These are phyloP conservation scores for Nesometra sesokonis DNA, from an alignment of 35 echinoderm and acorn worm genomes.

Conservation along the genomic window DNA sequence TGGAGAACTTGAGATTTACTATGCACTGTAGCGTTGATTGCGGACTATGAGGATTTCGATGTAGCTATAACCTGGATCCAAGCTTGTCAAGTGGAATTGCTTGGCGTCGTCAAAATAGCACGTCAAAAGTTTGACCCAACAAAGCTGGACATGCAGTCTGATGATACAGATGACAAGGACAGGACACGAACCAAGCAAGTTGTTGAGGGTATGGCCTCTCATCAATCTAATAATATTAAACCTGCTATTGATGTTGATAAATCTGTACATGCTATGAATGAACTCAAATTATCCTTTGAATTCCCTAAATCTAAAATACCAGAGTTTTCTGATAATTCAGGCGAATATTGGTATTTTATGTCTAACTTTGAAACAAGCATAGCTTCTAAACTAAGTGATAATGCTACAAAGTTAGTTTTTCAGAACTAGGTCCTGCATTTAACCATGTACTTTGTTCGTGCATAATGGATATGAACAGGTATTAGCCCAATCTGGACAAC, in stretches of 20 bases:
- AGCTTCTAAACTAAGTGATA: slow-evolving; percentile 18
- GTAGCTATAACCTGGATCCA: slow-evolving; percentile 5
- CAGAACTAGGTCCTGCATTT: not conserved
- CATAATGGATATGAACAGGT: slow-evolving; percentile 25
- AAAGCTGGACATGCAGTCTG: not conserved
- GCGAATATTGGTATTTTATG: slow-evolving; percentile 32
- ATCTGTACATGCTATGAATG: slow-evolving; percentile 5
- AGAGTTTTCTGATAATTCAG: slow-evolving; percentile 17
- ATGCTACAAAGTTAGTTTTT: slow-evolving; percentile 3
- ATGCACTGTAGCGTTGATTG: not conserved
- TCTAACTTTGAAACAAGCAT: slow-evolving; percentile 23
- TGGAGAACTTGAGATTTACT: not conserved
- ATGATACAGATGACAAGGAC: not conserved
- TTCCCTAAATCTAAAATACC: slow-evolving; percentile 24
- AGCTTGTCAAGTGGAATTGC: slow-evolving; percentile 9
- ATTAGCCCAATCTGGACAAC: slow-evolving; percentile 14
- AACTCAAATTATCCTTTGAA: slow-evolving; percentile 22
- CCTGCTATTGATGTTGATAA: not conserved
- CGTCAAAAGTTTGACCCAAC: not conserved
- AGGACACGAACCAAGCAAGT: not conserved
- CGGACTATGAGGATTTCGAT: slow-evolving; percentile 5
- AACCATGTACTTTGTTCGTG: slow-evolving; percentile 12
- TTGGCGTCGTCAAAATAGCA: not conserved
- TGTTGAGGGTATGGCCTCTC: not conserved
- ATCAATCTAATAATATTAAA: not conserved